Percentiles rank a stretch among this genome's conserved stretches.
Conservation (phyloP, 2,113 vertebrate species). For the Alectura lathami region DNA sequence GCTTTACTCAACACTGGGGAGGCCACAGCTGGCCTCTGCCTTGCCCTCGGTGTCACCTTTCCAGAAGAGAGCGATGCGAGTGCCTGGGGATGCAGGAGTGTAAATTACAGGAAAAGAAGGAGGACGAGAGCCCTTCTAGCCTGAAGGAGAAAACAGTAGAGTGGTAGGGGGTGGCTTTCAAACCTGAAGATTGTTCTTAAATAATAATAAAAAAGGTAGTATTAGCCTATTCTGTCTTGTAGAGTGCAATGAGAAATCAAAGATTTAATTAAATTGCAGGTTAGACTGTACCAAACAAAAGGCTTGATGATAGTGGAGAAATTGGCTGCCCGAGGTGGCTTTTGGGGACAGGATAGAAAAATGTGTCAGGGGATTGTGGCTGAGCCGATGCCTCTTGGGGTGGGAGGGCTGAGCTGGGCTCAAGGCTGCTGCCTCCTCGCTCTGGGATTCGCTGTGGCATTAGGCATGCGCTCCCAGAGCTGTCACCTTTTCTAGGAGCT, state of each 20-base stretch:
- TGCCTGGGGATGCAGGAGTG: not conserved
- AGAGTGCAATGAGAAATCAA: not conserved
- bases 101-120: not conserved
- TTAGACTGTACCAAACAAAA: not conserved
- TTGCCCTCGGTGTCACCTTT: fast-evolving
- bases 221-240: not conserved
- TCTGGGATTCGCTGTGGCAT: not conserved
- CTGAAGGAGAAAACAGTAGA: not conserved
- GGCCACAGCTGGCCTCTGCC: not conserved
- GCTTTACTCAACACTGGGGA: not conserved
- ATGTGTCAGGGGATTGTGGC: not conserved
- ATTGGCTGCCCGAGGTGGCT: not conserved
- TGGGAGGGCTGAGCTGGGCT: not conserved
- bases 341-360: not conserved
- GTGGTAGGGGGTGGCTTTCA: not conserved
- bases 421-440: not conserved
- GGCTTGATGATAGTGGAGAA: not conserved
- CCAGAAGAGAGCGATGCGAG: not conserved
- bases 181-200: not conserved
- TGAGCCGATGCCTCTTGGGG: not conserved
- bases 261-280: not conserved
- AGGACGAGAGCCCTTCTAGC: not conserved
- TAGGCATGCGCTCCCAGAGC: not conserved
- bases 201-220: not conserved
- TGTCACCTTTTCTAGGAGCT: not conserved